Conservation (phyloP, 2,797 vertebrate species). For the Micrastur ruficollis region DNA sequence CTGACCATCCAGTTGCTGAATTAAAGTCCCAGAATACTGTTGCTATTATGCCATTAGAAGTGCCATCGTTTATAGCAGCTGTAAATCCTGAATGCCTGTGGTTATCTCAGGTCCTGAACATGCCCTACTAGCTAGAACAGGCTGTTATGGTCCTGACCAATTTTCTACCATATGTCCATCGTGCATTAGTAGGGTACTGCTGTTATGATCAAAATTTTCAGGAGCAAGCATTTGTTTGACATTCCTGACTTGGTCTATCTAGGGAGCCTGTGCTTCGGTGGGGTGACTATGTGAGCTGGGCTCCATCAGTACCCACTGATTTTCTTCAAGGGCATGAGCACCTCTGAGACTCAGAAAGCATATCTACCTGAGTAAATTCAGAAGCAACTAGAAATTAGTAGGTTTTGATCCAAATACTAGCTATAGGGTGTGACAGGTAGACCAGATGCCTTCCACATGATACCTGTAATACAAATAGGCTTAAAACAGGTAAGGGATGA, state of each 20-base stretch:
- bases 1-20: neutral
- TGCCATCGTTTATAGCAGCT: accelerated
- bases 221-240: neutral
- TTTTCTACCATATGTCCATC: neutral
- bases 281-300: neutral
- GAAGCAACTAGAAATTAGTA: neutral
- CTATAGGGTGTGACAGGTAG: neutral
- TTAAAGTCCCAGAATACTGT: neutral
- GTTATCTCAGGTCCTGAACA: neutral
- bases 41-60: neutral
- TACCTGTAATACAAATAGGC: neutral
- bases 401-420: neutral
- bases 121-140: neutral
- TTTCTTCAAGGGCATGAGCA: neutral
- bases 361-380: neutral
- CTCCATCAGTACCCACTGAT: neutral
- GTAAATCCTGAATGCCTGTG: neutral
- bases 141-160: neutral
- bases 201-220: neutral
- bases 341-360: neutral
- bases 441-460: neutral
- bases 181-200: neutral
- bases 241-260: neutral
- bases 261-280: neutral
- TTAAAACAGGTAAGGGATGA: neutral